These are phyloP conservation scores for Chondrilla cf. caribensis DNA, from an alignment of 37 sponge, comb jelly and placozoan genomes.

Conservation along the genomic window DNA sequence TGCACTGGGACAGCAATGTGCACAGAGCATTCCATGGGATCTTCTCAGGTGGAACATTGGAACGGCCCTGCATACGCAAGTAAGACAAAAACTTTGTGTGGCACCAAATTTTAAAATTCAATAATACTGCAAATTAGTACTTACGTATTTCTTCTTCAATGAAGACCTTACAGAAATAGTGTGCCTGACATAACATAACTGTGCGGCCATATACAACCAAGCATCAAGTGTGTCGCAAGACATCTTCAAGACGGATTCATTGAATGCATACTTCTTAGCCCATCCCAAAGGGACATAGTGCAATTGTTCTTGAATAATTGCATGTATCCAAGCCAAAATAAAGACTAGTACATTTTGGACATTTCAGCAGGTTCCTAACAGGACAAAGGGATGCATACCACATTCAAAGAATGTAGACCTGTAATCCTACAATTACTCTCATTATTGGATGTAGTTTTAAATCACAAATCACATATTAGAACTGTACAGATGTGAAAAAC, in stretches of 20 bases:
- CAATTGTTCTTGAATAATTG: constrained; percentile 88
- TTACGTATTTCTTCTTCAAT: too few species aligned
- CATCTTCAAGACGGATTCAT: constrained; percentile 89
- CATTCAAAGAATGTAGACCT: too few species aligned
- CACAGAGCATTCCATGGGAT: constrained; percentile 90
- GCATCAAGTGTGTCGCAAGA: constrained; percentile 94
- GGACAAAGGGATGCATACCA: background rate
- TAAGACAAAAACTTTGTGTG: background rate
- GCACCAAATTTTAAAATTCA: background rate
- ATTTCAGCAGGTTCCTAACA: constrained; percentile 81
- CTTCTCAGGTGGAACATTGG: constrained; percentile 90
- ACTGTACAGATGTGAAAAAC: too few species aligned
- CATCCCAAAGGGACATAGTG: constrained; percentile 92
- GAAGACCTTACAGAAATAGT: too few species aligned
- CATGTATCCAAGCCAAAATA: constrained; percentile 95
- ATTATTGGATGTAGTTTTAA: too few species aligned
- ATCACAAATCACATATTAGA: too few species aligned
- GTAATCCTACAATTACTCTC: too few species aligned
- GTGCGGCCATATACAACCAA: constrained; percentile 82
- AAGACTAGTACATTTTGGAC: constrained; percentile 92
- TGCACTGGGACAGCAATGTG: constrained; percentile 93
- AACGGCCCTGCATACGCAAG: constrained; percentile 56
- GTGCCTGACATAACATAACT: constrained; percentile 29
- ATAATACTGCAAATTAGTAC: too few species aligned
- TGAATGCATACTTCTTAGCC: constrained; percentile 97